Base-by-base conservation (phyloP, 2,888 invertebrate genomes). In the Barypeithes pellucidus region DNA sequence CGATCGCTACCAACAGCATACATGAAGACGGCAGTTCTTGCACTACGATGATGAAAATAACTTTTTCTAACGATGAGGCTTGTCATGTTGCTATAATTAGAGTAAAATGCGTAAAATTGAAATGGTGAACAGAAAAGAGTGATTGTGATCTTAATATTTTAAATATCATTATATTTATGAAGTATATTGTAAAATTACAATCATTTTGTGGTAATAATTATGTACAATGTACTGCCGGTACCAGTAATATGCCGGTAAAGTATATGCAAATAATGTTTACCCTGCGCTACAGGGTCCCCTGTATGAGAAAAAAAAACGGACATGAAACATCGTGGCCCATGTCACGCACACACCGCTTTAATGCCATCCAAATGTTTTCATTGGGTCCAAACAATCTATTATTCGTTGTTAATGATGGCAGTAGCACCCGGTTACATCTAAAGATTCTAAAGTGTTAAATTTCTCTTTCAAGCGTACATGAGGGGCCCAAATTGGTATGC, bases 371-470 rank as follows among this genome's bases (percentile, higher is more conserved):
- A 63, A 63, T 50, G 33, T 47, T 47, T 47, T 47, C 47, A 33
- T 16, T 24, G 14, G 9, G 33, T 45, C n/a, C 39, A 50, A 63
- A 63, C 63, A 63, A 65, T 50, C 16, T 52, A 65, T 65, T 50
- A 65, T 65, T 65, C 65, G 52, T 47, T 16, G 14, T 63, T 50
- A 65, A 52, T 52, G 33, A 12, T 39, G 33, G 36, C 36, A 65
- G 52, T 52, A 33, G 33, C 33, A 33, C 50, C 50, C 50, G 24
- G 22, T 50, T 24, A 50, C 29, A 20, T n/a, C n/a, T n/a, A n/a
- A n/a, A n/a, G n/a, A n/a, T 18, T 50, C 24, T 50, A 50, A 50
- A 57, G 54, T 57, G 33, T 57, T 57, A 16, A 33, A 57, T 57
- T 57, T 57, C 54, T 33, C n/a, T 33, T 54, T 33, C 9, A 18